Evolutionary conservation across 1,140 invertebrate genomes (phyloP), one percentile per base, ranked within the genome.

Genomic region (Trachymyrmex cornetzi): DNA sequence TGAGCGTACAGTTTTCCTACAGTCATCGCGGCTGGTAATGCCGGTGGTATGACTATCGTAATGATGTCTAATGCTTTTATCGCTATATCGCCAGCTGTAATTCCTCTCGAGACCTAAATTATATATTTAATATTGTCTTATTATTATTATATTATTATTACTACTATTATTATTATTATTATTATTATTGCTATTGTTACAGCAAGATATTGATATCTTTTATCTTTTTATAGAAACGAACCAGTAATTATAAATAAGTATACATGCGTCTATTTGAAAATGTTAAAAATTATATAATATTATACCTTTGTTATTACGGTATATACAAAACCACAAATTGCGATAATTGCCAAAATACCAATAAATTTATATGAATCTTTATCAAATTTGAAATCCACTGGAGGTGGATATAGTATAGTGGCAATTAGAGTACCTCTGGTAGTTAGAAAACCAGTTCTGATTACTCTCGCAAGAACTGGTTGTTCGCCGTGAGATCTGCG

Each of bases 321-420:
- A 91, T 99, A 99, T 38, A 98, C 95, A 80, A 99, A 97, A 1
- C 98, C 98, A 57, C 97, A 74, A 0, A 96, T 93, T 16, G 98
- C 98, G 64, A 99, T 97, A 24, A 96, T 74, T 3, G 97, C 97
- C 34, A 99, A 94, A 87, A 99, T 97, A 22, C 97, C 97, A 79
- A 99, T 97, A 94, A 99, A 99, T 93, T 98, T 98, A 94, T 99
- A 98, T 0, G 98, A 98, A 94, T 99, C 98, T 82, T 97, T 97
- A 91, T 99, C 98, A 93, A 99, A 99, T 94, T 98, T 98, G 95
- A 99, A 99, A 95, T 99, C 98, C 0, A 98, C 98, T 0, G 99
- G 99, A 69, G 98, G 98, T 44, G 99, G 99, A 94, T 99, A 99
- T 64, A 99, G 95, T 89, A 99, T 99, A 48, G 98, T 98, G n/a